Conservation (phyloP, 2,888 invertebrate species). For the Tenthredo amoena region DNA sequence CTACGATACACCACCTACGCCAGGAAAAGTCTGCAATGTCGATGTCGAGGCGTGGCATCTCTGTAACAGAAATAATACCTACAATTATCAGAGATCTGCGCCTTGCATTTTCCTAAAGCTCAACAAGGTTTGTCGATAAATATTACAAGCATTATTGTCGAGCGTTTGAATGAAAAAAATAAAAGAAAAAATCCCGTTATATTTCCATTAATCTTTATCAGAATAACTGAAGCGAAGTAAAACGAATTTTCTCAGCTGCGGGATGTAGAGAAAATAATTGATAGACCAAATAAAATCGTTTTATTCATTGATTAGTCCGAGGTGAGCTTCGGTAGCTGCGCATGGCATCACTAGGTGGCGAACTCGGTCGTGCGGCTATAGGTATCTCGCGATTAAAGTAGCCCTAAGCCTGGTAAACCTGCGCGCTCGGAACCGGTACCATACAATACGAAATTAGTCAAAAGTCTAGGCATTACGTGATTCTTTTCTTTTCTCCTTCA, state of each 20-base stretch:
- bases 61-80: slow-evolving; percentile 89
- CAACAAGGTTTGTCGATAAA: slow-evolving; percentile 87
- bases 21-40: slow-evolving; percentile 91
- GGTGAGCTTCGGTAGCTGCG: neutral
- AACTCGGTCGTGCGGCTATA: neutral
- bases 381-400: neutral
- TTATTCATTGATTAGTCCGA: neutral
- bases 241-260: slow-evolving; percentile 12
- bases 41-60: slow-evolving; percentile 86
- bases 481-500: neutral
- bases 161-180: neutral
- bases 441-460: neutral
- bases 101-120: slow-evolving; percentile 98
- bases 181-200: neutral
- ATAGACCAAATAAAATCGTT: neutral
- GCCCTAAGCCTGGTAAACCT: neutral
- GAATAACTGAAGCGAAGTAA: neutral
- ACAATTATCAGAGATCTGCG: slow-evolving; percentile 91
- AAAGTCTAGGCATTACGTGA: neutral
- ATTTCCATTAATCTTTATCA: neutral
- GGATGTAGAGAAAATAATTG: neutral
- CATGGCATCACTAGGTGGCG: neutral
- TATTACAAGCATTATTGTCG: neutral
- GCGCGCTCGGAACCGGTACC: neutral
- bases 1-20: slow-evolving; percentile 81